phyloP scores from a whole-genome alignment of 2,888 invertebrate species.

The Myopa tessellatipennis region DNA sequence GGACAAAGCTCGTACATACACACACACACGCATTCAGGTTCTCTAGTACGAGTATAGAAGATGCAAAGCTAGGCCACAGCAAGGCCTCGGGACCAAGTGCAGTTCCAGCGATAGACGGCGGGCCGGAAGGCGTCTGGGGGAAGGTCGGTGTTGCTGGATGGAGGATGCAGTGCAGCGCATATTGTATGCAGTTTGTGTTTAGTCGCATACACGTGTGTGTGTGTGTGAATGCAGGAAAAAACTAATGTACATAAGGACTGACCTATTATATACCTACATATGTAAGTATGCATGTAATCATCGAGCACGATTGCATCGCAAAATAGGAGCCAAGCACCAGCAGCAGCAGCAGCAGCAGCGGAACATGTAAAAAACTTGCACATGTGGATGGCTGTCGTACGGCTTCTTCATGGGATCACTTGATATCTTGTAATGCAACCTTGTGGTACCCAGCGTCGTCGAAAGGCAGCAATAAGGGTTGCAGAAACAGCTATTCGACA shows the following conservation, averaged over 20 bases:
- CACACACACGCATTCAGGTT: not conserved
- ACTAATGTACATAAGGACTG: not conserved
- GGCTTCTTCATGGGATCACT: conserved; percentile 23
- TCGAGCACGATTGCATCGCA: not conserved
- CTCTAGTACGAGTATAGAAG: conserved; percentile 3
- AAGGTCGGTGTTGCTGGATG: not conserved
- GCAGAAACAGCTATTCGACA: conserved; percentile 33
- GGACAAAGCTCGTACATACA: not conserved
- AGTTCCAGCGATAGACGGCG: not conserved
- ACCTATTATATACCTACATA: not conserved
- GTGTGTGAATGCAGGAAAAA: not conserved
- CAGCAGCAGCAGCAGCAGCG: not conserved
- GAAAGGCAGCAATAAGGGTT: conserved; percentile 14
- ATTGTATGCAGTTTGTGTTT: not conserved
- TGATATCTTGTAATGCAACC: conserved; percentile 19
- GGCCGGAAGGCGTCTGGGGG: not conserved
- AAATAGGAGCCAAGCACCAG: no score
- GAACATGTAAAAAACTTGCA: not conserved
- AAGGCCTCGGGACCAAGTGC: no score
- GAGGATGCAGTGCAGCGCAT: not conserved
- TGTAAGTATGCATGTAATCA: not conserved
- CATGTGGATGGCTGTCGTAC: conserved; percentile 11
- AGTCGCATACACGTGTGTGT: not conserved
- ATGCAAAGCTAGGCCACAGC: conserved; percentile 15
- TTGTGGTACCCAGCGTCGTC: conserved; percentile 7